Evolutionary conservation across 1,140 invertebrate genomes (phyloP).

Genomic region (Drosophila parvula): DNA sequence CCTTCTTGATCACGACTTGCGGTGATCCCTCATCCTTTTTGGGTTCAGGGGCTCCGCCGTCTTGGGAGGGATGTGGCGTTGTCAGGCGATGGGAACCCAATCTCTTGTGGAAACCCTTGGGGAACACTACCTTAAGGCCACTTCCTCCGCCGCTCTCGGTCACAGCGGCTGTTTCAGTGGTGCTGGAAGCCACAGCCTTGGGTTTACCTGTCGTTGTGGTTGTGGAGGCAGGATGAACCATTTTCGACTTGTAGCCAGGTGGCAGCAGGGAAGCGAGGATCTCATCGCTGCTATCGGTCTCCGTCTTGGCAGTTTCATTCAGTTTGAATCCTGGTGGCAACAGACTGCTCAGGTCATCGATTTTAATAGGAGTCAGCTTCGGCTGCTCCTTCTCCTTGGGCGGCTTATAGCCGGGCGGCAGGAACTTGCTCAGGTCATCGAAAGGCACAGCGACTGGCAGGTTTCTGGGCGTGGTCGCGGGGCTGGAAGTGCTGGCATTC

Average conservation of each 20-base stretch:
- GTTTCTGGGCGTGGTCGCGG: constrained; percentile 24
- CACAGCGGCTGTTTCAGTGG: constrained; percentile 34
- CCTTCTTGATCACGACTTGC: constrained; percentile 90
- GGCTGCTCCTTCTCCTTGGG: constrained; percentile 61
- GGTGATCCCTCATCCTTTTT: constrained; percentile 77
- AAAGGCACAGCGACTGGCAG: constrained; percentile 33
- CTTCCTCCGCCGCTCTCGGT: constrained; percentile 64
- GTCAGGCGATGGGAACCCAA: constrained; percentile 87
- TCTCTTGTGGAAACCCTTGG: constrained; percentile 90
- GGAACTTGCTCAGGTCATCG: constrained; percentile 86
- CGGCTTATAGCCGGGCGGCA: constrained; percentile 87
- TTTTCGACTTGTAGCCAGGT: constrained; percentile 85
- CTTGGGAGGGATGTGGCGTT: constrained; percentile 84
- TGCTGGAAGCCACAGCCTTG: constrained; percentile 60
- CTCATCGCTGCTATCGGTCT: constrained; percentile 84
- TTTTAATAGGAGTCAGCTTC: constrained; percentile 53
- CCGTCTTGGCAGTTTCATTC: constrained; percentile 63
- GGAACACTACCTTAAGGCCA: constrained; percentile 90
- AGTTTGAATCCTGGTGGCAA: constrained; percentile 86
- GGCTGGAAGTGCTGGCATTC: constrained; percentile 1
- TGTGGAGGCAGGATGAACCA: constrained; percentile 58
- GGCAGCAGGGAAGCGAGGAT: constrained; percentile 86
- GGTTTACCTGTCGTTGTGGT: constrained; percentile 52
- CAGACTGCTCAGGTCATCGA: constrained; percentile 84
- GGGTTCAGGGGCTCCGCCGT: constrained; percentile 60